Conservation (phyloP, 2,888 invertebrate species). For the Alviniconcha strummeri region DNA sequence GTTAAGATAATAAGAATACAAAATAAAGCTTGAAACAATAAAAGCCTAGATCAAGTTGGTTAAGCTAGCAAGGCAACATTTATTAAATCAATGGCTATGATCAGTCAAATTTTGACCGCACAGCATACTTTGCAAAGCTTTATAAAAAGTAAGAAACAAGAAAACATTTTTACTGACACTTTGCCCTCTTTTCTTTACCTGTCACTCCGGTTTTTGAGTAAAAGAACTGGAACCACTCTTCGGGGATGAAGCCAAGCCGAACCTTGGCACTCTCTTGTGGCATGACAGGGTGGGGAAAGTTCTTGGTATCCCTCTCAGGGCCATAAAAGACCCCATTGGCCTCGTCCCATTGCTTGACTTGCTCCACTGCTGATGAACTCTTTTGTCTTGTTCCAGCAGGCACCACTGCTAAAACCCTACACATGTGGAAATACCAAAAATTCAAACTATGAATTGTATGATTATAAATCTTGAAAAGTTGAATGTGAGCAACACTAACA, state of each 20-base stretch:
- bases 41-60: too few species aligned
- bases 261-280: slow-evolving; percentile 83
- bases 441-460: too few species aligned
- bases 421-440: too few species aligned
- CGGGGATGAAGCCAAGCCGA: slow-evolving; percentile 92
- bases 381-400: slow-evolving; percentile 22
- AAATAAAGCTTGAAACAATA: too few species aligned
- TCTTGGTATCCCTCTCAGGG: slow-evolving; percentile 82
- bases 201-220: slow-evolving; percentile 92
- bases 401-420: slow-evolving; percentile 34
- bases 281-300: slow-evolving; percentile 84
- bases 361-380: slow-evolving; percentile 9
- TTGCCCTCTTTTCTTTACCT: slow-evolving; percentile 72
- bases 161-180: background rate
- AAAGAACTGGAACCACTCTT: slow-evolving; percentile 96
- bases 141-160: background rate
- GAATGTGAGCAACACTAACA: too few species aligned
- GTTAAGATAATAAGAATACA: too few species aligned
- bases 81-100: too few species aligned
- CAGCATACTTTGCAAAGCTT: background rate
- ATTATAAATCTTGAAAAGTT: too few species aligned
- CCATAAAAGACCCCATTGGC: slow-evolving; percentile 72
- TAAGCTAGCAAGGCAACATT: too few species aligned
- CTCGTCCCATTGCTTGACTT: slow-evolving; percentile 54
- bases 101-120: background rate